Percentiles rank a stretch among this genome's conserved stretches.
Conservation (phyloP, 2,113 vertebrate species). For the Dissostichus mawsoni region DNA sequence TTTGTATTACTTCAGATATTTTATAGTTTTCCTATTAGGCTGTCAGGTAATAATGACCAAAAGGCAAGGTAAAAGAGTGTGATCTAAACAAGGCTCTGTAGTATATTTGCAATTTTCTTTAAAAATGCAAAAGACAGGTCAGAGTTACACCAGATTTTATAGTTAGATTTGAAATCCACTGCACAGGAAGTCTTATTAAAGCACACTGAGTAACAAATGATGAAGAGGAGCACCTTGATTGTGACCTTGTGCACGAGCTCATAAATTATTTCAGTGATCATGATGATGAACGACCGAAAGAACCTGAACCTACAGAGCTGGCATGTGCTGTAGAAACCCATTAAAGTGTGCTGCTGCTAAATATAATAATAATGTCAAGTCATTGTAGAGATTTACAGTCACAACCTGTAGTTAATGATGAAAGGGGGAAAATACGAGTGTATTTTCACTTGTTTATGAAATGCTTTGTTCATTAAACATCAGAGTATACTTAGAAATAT, state of each 20-base stretch:
- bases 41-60: conserved; percentile 68
- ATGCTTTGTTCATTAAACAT: no score
- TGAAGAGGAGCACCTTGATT: neutral
- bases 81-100: conserved; percentile 51
- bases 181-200: conserved; percentile 5
- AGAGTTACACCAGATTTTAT: conserved; percentile 17
- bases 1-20: no score
- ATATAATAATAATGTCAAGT: neutral
- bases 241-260: conserved; percentile 16
- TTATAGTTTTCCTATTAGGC: no score
- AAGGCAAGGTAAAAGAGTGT: conserved; percentile 23
- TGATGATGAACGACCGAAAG: conserved; percentile 16
- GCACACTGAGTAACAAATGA: conserved; percentile 7
- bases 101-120: neutral
- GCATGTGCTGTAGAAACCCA: neutral
- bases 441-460: no score
- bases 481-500: no score
- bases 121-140: neutral
- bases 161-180: conserved; percentile 29
- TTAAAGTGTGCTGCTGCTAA: neutral
- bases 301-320: no score
- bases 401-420: neutral
- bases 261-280: conserved; percentile 10
- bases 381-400: neutral
- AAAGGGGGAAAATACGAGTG: neutral